A percentile compares a stretch with the other conserved stretches of the same genome.
phyloP scores from a whole-genome alignment of 2,113 vertebrate genomes.

The Herpetotheres cachinnans region DNA sequence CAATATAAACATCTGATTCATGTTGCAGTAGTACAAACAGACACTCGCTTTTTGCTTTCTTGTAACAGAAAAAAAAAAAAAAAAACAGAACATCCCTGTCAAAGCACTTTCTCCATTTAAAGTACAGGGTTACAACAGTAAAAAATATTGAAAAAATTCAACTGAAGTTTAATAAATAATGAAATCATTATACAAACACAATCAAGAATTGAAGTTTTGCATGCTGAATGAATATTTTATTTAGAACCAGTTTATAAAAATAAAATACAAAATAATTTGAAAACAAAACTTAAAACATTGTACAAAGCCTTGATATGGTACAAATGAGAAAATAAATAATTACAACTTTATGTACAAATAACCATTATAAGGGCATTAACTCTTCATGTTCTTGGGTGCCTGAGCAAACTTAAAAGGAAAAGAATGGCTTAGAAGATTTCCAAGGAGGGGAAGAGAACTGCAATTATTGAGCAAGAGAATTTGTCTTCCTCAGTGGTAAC shows the following conservation, averaged over 20 bases:
- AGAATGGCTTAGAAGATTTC: slow-evolving; percentile 24
- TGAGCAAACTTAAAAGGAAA: slow-evolving; percentile 66
- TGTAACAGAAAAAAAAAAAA: not conserved
- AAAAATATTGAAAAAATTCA: not conserved
- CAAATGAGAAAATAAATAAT: slow-evolving; percentile 98
- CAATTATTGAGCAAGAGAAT: not conserved
- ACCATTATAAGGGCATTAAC: slow-evolving; percentile 71
- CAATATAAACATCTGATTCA: not conserved
- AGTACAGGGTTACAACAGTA: not conserved
- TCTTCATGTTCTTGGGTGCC: slow-evolving; percentile 65
- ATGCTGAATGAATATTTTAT: slow-evolving; percentile 99
- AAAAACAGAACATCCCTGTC: not conserved
- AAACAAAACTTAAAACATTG: slow-evolving; percentile 93
- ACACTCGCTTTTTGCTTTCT: not conserved
- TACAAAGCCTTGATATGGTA: slow-evolving; percentile 99
- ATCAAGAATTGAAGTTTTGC: slow-evolving; percentile 76
- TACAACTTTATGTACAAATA: slow-evolving; percentile 95
- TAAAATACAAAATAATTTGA: slow-evolving; percentile 99
- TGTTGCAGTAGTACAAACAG: not conserved
- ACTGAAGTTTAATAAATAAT: not conserved
- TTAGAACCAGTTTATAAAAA: slow-evolving; percentile 99
- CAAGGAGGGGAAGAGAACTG: not conserved
- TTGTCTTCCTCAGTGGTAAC: not conserved
- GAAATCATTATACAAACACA: slow-evolving; percentile 44
- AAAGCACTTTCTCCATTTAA: not conserved